Evolutionary conservation across 1,140 invertebrate species (phyloP), one percentile per base, ranked within the genome.

Genomic region (Anastatus disparis): DNA sequence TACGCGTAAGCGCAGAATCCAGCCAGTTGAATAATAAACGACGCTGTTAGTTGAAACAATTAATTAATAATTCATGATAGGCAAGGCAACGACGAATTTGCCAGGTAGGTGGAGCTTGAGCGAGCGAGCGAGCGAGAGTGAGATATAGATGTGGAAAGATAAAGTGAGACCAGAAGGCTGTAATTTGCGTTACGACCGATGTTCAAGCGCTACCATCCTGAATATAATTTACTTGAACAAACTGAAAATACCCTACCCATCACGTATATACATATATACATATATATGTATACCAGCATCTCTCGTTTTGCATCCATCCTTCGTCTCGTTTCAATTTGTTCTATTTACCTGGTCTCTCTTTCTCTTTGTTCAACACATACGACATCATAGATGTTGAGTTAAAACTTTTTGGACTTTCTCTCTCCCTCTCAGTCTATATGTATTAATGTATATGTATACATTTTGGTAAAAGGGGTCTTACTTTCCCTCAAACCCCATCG

Each of bases 21-120:
- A 40, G 50, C 53, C 20, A 78, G 70, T 74, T 85, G 85, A 84
- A 86, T 85, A 84, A 85, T 84, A 84, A 84, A 85, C 81, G 79
- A 83, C 72, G 74, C 81, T 77, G 79, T 84, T 83, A 84, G 82
- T 83, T 84, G 83, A 86, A 85, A 86, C 85, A 85, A 86, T 85
- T 85, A 85, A 86, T 86, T 85, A 86, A 86, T 86, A 86, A 86
- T 86, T 86, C 85, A 86, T 85, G 85, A 84, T 84, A 85, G 81
- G 78, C 76, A 78, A 81, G 77, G 77, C 77, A 79, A 77, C n/a
- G n/a, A n/a, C n/a, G 81, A 80, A 81, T 79, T 80, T 75, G 73
- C 78, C 76, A 79, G 80, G 76, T 79, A 77, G 76, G 72, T 73
- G 76, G 74, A 74, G 72, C 52, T 10, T 10, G 4, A 4, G 31